Evolutionary conservation across 53 echinoderm and acorn worm species (phyloP), one percentile per base, ranked within the genome.

Genomic region (Astropecten irregularis): DNA sequence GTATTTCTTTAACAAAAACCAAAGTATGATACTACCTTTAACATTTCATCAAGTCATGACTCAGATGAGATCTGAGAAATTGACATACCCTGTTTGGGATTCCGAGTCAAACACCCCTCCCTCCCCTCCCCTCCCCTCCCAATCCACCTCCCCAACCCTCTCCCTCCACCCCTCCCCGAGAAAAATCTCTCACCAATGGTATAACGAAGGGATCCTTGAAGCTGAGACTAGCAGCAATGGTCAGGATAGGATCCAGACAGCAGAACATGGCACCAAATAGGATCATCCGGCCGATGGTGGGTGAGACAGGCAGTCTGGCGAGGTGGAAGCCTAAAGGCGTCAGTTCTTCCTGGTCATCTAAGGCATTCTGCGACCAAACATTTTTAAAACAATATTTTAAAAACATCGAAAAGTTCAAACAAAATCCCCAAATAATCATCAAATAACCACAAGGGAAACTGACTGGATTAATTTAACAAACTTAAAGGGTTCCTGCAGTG

Each of bases 191-290:
- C 60, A 99, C 99, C 88, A 99, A 56, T 30, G 99, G 99, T 27
- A 95, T 92, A 71, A 90, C 67, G 71, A 99, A 99, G 22, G 99
- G 99, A 51, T 99, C 99, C 67, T 99, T 99, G 81, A 95, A 99
- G 63, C 94, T 86, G 15, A 99, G 90, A 40, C 85, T 88, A 42
- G 99, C 94, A 9, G 99, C 99, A 20, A 99, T 90, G 48, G 99
- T 92, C 13, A 99, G 88, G 54, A 99, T 76, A 7, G 99, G 99
- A 77, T 99, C 94, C 70, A 99, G 90, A 44, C 99, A 99, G 82
- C 94, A 99, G 83, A 99, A 99, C 90, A 99, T 99, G 40, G 99
- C 99, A 50, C 99, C 99, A 76, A 99, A 99, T 59, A 99, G 89
- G 63, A 99, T 92, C 74, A 99, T 92, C 79, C 92, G 90, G 40